Percentiles rank a stretch among this genome's conserved stretches.
Evolutionary conservation across 30 jellyfish, hydroid and myxozoan species (phyloP).

Genomic region (Clytia hemisphaerica): DNA sequence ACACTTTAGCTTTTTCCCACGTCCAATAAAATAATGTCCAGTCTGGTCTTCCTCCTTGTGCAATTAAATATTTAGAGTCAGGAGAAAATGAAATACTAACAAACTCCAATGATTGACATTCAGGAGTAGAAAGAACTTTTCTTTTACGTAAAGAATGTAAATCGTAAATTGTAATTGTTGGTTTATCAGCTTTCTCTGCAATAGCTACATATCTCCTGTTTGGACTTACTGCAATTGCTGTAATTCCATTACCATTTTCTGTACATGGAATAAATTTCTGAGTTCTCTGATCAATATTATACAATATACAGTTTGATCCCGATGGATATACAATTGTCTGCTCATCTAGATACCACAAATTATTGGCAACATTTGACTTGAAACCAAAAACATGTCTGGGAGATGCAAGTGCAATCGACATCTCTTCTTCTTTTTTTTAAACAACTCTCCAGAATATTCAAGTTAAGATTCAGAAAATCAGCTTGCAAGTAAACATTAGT

Average conservation of each 20-base stretch:
- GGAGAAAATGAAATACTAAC: constrained; percentile 87
- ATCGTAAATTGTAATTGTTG: constrained; percentile 71
- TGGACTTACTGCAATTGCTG: constrained; percentile 92
- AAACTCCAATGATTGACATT: constrained; percentile 49
- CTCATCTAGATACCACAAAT: constrained; percentile 82
- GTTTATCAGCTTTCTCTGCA: constrained; percentile 90
- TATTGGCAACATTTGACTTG: constrained; percentile 75
- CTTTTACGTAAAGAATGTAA: constrained; percentile 82
- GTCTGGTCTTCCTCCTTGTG: constrained; percentile 97
- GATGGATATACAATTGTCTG: constrained; percentile 85
- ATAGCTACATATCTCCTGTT: constrained; percentile 85
- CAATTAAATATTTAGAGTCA: constrained; percentile 75
- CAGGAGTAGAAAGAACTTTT: constrained; percentile 68
- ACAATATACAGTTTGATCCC: constrained; percentile 85
- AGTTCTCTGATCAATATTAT: constrained; percentile 82
- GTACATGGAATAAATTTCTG: constrained; percentile 79
- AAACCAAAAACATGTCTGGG: constrained; percentile 93
- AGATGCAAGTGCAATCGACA: constrained; percentile 83
- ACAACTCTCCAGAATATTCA: too few relatives aligned
- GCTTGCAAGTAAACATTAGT: too few relatives aligned
- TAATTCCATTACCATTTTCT: constrained; percentile 71
- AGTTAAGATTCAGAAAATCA: too few relatives aligned
- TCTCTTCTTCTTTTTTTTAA: too few relatives aligned
- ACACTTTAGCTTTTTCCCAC: constrained; percentile 91
- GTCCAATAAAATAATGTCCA: constrained; percentile 89